A percentile compares a stretch with the other conserved stretches of the same genome.
Evolutionary conservation across 1,140 invertebrate species (phyloP).

Genomic region (Lepeophtheirus salmonis): DNA sequence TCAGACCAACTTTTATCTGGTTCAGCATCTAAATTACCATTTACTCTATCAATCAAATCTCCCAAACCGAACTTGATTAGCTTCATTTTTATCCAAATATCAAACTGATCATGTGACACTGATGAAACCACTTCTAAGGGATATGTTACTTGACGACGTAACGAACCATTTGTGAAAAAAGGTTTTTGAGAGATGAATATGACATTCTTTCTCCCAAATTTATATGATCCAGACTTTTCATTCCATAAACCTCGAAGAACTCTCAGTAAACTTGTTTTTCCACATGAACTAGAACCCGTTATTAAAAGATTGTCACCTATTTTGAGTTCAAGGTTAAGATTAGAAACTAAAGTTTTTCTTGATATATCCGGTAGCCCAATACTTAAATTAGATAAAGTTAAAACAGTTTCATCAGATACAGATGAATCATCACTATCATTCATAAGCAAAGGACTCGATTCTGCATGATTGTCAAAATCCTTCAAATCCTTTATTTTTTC

Average conservation of each 20-base stretch:
- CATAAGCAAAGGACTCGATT: background rate
- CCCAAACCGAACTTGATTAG: background rate
- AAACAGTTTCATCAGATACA: background rate
- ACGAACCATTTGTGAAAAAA: background rate
- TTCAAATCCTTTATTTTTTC: background rate
- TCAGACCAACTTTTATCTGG: slow-evolving; percentile 32
- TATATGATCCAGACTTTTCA: background rate
- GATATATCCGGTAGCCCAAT: background rate
- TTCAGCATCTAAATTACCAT: background rate
- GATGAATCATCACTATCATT: background rate
- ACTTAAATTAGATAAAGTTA: background rate
- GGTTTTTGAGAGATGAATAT: background rate
- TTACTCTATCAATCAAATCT: background rate
- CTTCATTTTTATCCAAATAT: background rate
- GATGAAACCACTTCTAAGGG: background rate
- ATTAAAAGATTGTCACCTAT: background rate
- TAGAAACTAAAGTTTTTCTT: background rate
- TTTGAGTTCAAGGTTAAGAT: background rate
- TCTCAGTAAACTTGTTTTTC: background rate
- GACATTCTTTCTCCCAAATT: background rate
- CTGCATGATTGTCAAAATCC: background rate
- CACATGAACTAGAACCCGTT: background rate
- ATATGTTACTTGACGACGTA: background rate
- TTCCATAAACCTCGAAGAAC: background rate
- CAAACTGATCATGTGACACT: background rate